A percentile compares a stretch with the other conserved stretches of the same genome.
phyloP scores from a whole-genome alignment of 2,888 invertebrate species.

The Dorcus parallelipipedus region DNA sequence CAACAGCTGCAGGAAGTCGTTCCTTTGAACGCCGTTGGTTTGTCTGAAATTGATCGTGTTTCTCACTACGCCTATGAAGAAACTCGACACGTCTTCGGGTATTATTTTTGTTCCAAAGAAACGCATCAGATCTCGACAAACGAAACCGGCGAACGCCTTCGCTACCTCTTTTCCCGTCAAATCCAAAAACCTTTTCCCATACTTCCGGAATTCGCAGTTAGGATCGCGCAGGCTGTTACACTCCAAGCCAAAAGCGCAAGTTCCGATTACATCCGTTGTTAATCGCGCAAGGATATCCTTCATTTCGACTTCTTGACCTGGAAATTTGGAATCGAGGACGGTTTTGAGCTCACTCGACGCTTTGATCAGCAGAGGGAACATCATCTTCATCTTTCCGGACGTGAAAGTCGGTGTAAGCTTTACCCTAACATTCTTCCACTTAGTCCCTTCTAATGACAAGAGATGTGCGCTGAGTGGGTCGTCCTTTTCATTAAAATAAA shows the following conservation, averaged over 20 bases:
- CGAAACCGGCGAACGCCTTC: conserved; percentile 5
- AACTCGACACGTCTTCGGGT: conserved; percentile 28
- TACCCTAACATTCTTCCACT: conserved; percentile 52
- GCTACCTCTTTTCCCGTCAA: conserved; percentile 15
- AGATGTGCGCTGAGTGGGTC: conserved; percentile 58
- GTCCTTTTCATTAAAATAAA: conserved; percentile 54
- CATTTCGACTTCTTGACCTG: not conserved
- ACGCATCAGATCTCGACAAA: conserved; percentile 21
- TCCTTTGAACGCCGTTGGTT: conserved; percentile 23
- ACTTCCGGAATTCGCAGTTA: conserved; percentile 9
- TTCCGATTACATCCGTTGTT: conserved; percentile 13
- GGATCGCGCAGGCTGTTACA: conserved; percentile 11
- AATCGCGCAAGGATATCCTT: conserved; percentile 9
- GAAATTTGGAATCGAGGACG: not conserved
- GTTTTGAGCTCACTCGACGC: conserved; percentile 9
- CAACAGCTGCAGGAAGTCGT: conserved; percentile 42
- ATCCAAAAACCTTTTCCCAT: conserved; percentile 6
- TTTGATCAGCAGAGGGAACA: conserved; percentile 19
- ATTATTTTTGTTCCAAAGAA: conserved; percentile 19
- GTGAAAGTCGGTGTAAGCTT: conserved; percentile 24
- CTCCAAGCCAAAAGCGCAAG: conserved; percentile 11
- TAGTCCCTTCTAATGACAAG: conserved; percentile 53
- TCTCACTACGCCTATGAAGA: conserved; percentile 34
- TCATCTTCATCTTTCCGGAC: conserved; percentile 24
- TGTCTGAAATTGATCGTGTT: conserved; percentile 31